Conservation (phyloP, 2,888 invertebrate genomes). For the Beris chalybata region DNA sequence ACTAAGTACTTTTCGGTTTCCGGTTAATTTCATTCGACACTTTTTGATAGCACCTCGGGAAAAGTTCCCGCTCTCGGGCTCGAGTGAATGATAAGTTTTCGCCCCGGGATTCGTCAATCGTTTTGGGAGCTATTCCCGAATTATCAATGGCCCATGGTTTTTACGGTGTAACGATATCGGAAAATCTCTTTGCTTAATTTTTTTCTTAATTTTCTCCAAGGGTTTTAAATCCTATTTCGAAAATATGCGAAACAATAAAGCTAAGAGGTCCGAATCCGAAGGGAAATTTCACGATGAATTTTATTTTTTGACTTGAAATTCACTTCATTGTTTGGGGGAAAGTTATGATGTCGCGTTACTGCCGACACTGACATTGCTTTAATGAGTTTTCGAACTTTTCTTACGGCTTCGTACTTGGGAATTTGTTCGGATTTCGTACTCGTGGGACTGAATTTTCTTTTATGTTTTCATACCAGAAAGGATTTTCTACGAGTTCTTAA, state of each 20-base stretch:
- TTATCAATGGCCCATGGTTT: conserved; percentile 11
- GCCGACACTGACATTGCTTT: conserved; percentile 10
- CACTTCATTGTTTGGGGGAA: conserved; percentile 17
- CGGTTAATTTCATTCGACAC: conserved; percentile 30
- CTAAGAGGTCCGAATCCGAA: not conserved
- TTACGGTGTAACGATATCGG: too few relatives aligned
- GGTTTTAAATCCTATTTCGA: too few relatives aligned
- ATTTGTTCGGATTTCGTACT: too few relatives aligned
- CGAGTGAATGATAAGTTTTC: conserved; percentile 23
- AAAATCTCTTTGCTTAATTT: too few relatives aligned
- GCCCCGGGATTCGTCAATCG: conserved; percentile 11
- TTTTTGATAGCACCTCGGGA: conserved; percentile 22
- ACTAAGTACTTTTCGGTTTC: conserved; percentile 32
- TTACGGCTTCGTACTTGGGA: too few relatives aligned
- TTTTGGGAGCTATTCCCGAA: conserved; percentile 26
- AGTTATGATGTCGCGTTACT: conserved; percentile 23
- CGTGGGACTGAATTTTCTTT: too few relatives aligned
- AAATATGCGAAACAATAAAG: too few relatives aligned
- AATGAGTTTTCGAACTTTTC: conserved; percentile 26
- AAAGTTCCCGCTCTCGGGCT: not conserved
- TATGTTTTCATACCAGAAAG: too few relatives aligned
- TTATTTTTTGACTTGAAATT: conserved; percentile 25
- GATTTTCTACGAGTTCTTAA: too few relatives aligned
- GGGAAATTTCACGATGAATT: conserved; percentile 9
- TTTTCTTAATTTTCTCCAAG: too few relatives aligned